Percentiles rank a stretch among this genome's conserved stretches.
Evolutionary conservation across 2,888 invertebrate genomes (phyloP).

Genomic region (Cataglyphis livida): DNA sequence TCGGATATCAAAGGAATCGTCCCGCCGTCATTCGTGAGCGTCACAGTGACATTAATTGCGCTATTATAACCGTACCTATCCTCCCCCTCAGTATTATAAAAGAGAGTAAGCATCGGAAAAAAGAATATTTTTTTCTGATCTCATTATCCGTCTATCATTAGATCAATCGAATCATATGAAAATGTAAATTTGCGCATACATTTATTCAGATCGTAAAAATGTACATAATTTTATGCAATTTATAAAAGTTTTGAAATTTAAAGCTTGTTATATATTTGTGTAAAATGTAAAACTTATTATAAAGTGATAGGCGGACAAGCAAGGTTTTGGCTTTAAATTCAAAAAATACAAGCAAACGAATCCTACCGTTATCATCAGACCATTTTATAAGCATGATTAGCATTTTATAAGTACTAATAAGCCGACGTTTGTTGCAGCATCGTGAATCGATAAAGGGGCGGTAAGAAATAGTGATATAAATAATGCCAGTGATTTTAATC

Average conservation of each 20-base stretch:
- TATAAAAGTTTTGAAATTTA: not conserved
- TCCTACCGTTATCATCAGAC: not conserved
- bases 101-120: not conserved
- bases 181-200: not conserved
- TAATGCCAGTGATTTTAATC: slow-evolving; percentile 73
- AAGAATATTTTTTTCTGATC: not conserved
- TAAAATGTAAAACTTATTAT: not conserved
- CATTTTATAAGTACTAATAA: slow-evolving; percentile 22
- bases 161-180: not conserved
- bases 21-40: slow-evolving; percentile 27
- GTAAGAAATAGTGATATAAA: slow-evolving; percentile 72
- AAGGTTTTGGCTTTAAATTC: not conserved
- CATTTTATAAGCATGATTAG: slow-evolving; percentile 10
- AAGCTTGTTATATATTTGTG: not conserved
- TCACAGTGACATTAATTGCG: slow-evolving; percentile 25
- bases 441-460: slow-evolving; percentile 49
- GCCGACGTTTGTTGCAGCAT: not conserved
- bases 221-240: not conserved
- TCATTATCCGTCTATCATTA: not conserved
- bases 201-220: not conserved
- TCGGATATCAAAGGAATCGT: slow-evolving; percentile 41
- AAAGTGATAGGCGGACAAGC: not conserved
- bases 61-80: slow-evolving; percentile 3
- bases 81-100: not conserved
- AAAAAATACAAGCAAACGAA: not conserved